Base-by-base conservation (phyloP, 2,888 invertebrate genomes). In the Volucella inanis region DNA sequence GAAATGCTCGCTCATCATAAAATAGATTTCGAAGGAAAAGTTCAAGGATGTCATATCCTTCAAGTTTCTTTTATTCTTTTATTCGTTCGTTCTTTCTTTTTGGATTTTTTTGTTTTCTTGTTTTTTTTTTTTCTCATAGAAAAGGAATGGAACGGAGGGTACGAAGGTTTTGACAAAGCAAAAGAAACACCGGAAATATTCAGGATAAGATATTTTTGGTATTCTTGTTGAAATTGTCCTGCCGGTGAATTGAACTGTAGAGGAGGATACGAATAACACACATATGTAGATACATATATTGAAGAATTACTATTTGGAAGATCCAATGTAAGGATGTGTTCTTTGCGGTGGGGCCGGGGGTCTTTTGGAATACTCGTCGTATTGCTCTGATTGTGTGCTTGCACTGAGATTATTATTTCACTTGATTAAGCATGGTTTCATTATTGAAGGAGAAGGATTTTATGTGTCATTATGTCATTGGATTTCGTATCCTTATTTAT, bases 381-480 rank as follows among this genome's bases (percentile, higher is more conserved):
- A n/a, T 45, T 45, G 3, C 45, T n/a, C 14, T 6, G n/a, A 38
- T 14, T 11, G 22, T 49, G 65, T n/a, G 57, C 47, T 31, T 41
- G 55, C 49, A 45, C 22, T n/a, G 68, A 61, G 61, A 61, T 77
- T 61, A 70, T 77, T 77, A 77, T 70, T 77, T 55, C 57, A 70
- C 79, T 79, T 84, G 79, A 75, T 68, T 70, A 74, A 74, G 47
- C 54, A 59, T 70, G 52, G 67, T 71, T 74, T 79, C 41, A 31
- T 50, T 74, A 45, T 61, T 55, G 61, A 55, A 52, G 57, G 55
- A 64, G 52, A 39, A 55, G 62, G 65, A 62, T 72, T 80, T 83
- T 78, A 65, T 84, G 65, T 84, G 83, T 84, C 75, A 84, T 79
- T 84, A 84, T 84, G 83, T 84, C 79, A 84, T 65, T 79, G 79